phyloP scores from a whole-genome alignment of 2,113 vertebrate genomes.

The Crotophaga sulcirostris region DNA sequence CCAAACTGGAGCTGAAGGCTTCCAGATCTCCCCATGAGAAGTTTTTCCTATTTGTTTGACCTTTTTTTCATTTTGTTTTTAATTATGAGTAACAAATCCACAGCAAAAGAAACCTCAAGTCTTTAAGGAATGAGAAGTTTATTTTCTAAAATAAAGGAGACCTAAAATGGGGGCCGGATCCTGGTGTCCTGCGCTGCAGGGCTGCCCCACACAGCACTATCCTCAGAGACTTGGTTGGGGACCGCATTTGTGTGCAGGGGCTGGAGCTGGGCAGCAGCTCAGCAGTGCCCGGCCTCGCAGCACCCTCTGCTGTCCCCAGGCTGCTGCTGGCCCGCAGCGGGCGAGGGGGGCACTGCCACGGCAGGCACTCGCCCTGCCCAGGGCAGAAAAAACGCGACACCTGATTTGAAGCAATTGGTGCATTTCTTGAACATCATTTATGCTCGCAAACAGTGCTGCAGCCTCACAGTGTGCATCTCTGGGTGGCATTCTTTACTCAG shows the following conservation, averaged over 20 bases:
- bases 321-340: not conserved
- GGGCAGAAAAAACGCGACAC: not conserved
- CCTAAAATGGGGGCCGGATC: rapidly evolving
- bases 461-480: rapidly evolving
- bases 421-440: rapidly evolving
- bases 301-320: not conserved
- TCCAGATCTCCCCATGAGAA: not conserved
- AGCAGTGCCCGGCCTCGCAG: not conserved
- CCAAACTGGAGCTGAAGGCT: not conserved
- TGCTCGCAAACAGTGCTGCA: not conserved
- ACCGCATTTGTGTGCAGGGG: rapidly evolving
- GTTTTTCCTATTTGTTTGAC: not conserved
- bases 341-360: not conserved
- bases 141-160: not conserved
- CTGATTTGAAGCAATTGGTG: not conserved
- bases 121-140: not conserved
- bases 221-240: not conserved
- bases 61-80: not conserved
- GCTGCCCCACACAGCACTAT: not conserved
- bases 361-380: not conserved
- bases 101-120: not conserved
- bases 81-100: not conserved
- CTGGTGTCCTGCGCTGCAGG: not conserved
- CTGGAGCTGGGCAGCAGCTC: not conserved
- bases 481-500: not conserved